phyloP scores from a whole-genome alignment of 2,888 invertebrate genomes.

The Itoplectis maculator region DNA sequence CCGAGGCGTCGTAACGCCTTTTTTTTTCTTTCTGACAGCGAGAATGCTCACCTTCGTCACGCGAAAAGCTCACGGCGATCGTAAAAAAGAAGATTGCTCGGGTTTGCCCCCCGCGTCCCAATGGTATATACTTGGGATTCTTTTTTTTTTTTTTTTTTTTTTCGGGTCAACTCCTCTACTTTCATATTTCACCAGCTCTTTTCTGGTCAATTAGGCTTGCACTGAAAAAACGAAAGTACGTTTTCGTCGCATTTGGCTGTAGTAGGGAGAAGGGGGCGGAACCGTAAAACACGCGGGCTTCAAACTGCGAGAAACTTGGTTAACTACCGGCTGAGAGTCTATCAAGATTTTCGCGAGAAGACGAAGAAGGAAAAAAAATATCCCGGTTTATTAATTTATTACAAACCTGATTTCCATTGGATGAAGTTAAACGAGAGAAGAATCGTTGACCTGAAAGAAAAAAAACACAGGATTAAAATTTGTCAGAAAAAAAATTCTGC shows the following conservation, averaged over 20 bases:
- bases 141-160: slow-evolving; percentile 11
- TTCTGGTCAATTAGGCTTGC: slow-evolving; percentile 24
- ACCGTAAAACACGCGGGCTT: too few species aligned
- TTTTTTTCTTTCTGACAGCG: slow-evolving; percentile 2
- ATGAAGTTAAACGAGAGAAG: background rate
- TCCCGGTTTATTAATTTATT: too few species aligned
- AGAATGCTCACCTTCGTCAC: slow-evolving; percentile 32
- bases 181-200: slow-evolving; percentile 9
- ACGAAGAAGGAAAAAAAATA: too few species aligned
- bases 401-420: too few species aligned
- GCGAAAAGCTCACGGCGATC: slow-evolving; percentile 42
- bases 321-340: background rate
- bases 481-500: too few species aligned
- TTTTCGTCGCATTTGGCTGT: background rate
- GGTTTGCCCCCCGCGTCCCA: background rate
- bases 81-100: slow-evolving; percentile 42
- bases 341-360: background rate
- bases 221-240: background rate
- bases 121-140: background rate
- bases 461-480: too few species aligned
- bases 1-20: slow-evolving; percentile 9
- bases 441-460: background rate
- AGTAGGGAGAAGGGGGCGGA: background rate
- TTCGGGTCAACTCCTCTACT: slow-evolving; percentile 21
- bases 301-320: background rate